A percentile compares a stretch with the other conserved stretches of the same genome.
Evolutionary conservation across 2,113 vertebrate species (phyloP).

Genomic region (Triplophysa tibetana): DNA sequence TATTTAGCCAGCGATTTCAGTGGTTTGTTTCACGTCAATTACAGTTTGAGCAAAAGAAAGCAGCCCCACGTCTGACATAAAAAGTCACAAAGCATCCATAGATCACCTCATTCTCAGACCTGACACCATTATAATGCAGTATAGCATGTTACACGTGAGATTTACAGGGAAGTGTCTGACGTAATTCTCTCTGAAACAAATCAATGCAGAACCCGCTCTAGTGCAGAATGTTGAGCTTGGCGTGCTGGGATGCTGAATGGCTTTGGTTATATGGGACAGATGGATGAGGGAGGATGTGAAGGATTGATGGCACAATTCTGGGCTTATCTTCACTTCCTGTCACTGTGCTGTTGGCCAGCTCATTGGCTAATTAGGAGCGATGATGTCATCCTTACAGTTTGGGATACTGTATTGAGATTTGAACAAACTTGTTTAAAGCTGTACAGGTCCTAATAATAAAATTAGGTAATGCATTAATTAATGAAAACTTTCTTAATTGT

Average conservation of each 20-base stretch:
- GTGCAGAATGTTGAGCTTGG: constrained; percentile 32
- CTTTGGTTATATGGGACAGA: constrained; percentile 51
- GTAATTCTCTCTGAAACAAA: constrained; percentile 21
- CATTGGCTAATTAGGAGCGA: constrained; percentile 36
- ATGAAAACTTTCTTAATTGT: no score
- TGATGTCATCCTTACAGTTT: constrained; percentile 43
- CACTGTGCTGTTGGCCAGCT: constrained; percentile 40
- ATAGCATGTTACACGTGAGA: constrained; percentile 1
- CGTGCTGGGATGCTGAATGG: constrained; percentile 27
- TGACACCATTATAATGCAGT: constrained; percentile 10
- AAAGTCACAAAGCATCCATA: neutral
- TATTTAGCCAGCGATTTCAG: neutral
- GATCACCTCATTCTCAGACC: neutral
- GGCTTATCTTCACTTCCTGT: constrained; percentile 51
- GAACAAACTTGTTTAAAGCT: neutral
- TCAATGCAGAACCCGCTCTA: constrained; percentile 14
- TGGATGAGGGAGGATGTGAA: constrained; percentile 53
- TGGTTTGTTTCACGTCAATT: neutral
- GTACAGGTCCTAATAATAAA: no score
- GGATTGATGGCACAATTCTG: constrained; percentile 48
- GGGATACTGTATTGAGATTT: constrained; percentile 30
- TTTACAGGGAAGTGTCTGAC: constrained; percentile 17
- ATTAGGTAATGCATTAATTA: no score
- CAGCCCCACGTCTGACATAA: neutral
- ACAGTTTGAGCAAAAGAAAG: constrained; percentile 16